These are phyloP conservation scores for Chrysodeixis includens DNA, from an alignment of 2,888 invertebrate species.

Conservation along the genomic window DNA sequence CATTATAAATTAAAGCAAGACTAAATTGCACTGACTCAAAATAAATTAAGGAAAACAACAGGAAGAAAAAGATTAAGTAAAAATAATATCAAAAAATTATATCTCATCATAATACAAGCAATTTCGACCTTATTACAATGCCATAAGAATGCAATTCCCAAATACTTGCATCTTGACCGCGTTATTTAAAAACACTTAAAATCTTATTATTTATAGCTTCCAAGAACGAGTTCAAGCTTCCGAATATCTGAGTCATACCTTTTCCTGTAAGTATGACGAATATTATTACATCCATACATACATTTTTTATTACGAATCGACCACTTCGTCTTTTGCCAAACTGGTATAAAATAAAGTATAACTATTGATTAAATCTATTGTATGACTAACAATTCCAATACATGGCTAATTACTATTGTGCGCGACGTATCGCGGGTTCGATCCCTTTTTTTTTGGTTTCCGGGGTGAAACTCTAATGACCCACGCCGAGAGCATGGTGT, in stretches of 20 bases:
- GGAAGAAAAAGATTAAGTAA: not conserved
- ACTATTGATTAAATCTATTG: too few species aligned
- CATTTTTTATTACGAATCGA: not conserved
- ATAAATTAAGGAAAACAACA: not conserved
- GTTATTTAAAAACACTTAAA: slow-evolving; percentile 21
- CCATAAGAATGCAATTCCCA: not conserved
- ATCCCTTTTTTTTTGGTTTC: too few species aligned
- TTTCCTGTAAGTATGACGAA: slow-evolving; percentile 7
- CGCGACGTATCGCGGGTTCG: too few species aligned
- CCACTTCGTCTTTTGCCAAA: not conserved
- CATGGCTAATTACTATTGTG: too few species aligned
- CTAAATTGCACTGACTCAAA: not conserved
- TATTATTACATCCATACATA: not conserved
- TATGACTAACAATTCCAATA: too few species aligned
- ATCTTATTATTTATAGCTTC: slow-evolving; percentile 33
- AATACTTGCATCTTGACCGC: slow-evolving; percentile 18
- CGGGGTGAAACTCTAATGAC: too few species aligned
- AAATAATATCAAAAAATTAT: not conserved
- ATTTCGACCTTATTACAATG: not conserved
- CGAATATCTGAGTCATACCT: slow-evolving; percentile 26
- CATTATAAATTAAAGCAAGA: too few species aligned
- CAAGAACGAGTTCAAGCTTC: slow-evolving; percentile 15
- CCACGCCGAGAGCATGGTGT: too few species aligned
- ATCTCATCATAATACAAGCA: not conserved
- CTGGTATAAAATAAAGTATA: not conserved